Base-by-base conservation (phyloP, 2,888 invertebrate species). In the Psococerastis gibbosa region DNA sequence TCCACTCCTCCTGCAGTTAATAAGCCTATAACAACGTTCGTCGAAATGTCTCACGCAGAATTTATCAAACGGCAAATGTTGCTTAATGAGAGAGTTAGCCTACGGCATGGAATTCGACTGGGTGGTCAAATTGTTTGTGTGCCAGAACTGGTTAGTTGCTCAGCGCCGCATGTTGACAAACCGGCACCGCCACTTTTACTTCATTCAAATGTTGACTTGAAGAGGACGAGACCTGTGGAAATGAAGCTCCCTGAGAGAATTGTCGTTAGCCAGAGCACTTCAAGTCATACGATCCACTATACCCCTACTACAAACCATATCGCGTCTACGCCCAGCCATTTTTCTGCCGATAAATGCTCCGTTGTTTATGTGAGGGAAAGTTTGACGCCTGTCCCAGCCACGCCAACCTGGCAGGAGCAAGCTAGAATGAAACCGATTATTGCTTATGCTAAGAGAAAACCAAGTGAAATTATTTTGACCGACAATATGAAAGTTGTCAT, bases 271-370 rank as follows among this genome's bases (percentile, higher is more conserved):
- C 38, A 38, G 22, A 38, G 18, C 20, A 18, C 38, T 4, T 18
- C 18, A 13, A 38, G 38, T 17, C 17, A 38, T 20, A 38, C 38
- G 16, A 38, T 38, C 20, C 38, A 38, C 18, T 38, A 38, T 18
- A 38, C 38, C 20, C 27, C 27, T 27, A 9, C 27, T 27, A 6
- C 6, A 27, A 27, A 27, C 11, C 27, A 27, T 27, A 11, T 11
- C 6, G 11, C 27, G 8, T 27, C 27, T 11, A 27, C 6, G 8
- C 27, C 27, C 6, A 27, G 8, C 11, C 27, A 27, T 6, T 11
- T 27, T 11, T 9, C 11, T 11, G 11, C 6, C 27, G 27, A 27
- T 11, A 27, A 27, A 27, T 27, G 27, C 27, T 27, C 27, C 27
- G 6, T 27, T 6, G 8, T 27, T 9, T 27, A 27, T 27, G 27